phyloP scores from a whole-genome alignment of 2,888 invertebrate genomes.

The Electrophaes corylata region DNA sequence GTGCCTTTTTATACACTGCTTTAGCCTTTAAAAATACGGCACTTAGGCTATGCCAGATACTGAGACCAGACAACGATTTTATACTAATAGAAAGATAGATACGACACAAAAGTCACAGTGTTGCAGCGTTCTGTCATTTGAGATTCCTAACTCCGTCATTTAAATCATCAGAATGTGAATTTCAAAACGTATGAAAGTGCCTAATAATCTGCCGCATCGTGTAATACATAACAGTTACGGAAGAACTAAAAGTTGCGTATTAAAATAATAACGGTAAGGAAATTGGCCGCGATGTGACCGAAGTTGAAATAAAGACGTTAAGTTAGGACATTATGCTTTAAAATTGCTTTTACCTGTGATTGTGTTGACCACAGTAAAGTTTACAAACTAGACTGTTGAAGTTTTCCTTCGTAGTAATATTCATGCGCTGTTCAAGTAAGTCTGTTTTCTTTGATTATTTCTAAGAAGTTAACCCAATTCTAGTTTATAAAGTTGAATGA shows the following conservation, averaged over 20 bases:
- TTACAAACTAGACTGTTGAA: constrained; percentile 15
- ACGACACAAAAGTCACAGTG: no score
- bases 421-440: background rate
- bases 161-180: no score
- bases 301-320: constrained; percentile 70
- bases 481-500: background rate
- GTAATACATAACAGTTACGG: constrained; percentile 45
- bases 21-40: no score
- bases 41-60: no score
- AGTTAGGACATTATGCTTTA: constrained; percentile 41
- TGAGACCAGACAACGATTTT: no score
- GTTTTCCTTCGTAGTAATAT: constrained; percentile 16
- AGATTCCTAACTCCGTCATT: no score
- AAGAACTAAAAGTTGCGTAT: constrained; percentile 40
- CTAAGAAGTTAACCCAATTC: background rate
- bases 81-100: no score
- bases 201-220: constrained; percentile 13
- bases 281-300: constrained; percentile 73
- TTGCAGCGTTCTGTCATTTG: no score
- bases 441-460: constrained; percentile 6
- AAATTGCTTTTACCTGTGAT: constrained; percentile 31
- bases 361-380: constrained; percentile 29
- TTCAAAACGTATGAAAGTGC: background rate
- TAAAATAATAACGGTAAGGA: constrained; percentile 56
- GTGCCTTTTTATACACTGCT: no score